Evolutionary conservation across 2,797 vertebrate genomes (phyloP).

Genomic region (Phrynocephalus vlangalii): DNA sequence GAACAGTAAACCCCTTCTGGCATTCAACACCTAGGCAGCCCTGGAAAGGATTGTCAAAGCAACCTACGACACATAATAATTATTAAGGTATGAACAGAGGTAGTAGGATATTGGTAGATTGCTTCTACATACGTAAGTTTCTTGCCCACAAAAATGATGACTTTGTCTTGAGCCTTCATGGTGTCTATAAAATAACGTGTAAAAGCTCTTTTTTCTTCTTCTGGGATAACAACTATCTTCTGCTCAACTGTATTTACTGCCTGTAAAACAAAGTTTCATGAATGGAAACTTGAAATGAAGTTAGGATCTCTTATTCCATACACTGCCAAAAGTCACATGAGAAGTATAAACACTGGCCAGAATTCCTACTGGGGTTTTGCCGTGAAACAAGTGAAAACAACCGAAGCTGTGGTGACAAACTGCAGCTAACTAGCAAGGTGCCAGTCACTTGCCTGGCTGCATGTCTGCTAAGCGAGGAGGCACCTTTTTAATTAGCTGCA

Average conservation of each 20-base stretch:
- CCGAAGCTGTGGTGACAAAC: no score
- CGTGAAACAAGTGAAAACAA: no score
- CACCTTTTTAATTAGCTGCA: no score
- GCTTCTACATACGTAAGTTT: slow-evolving; percentile 86
- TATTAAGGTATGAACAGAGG: neutral
- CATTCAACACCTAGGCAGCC: no score
- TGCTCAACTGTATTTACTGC: slow-evolving; percentile 93
- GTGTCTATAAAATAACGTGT: slow-evolving; percentile 86
- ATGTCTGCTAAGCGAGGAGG: no score
- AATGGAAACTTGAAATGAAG: neutral
- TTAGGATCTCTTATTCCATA: neutral
- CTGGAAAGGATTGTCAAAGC: no score
- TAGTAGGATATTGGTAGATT: neutral
- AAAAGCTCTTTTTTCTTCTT: slow-evolving; percentile 91
- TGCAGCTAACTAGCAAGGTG: no score
- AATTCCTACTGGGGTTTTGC: no score
- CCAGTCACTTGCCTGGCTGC: no score
- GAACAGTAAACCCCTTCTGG: no score
- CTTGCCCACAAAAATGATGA: slow-evolving; percentile 93
- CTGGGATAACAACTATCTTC: slow-evolving; percentile 84
- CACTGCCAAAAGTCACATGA: neutral
- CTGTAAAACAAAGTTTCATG: slow-evolving; percentile 70
- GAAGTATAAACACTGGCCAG: neutral
- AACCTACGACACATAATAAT: neutral
- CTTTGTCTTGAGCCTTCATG: slow-evolving; percentile 91